These are phyloP conservation scores for Endotricha flammealis DNA, from an alignment of 2,888 invertebrate species.

Conservation along the genomic window DNA sequence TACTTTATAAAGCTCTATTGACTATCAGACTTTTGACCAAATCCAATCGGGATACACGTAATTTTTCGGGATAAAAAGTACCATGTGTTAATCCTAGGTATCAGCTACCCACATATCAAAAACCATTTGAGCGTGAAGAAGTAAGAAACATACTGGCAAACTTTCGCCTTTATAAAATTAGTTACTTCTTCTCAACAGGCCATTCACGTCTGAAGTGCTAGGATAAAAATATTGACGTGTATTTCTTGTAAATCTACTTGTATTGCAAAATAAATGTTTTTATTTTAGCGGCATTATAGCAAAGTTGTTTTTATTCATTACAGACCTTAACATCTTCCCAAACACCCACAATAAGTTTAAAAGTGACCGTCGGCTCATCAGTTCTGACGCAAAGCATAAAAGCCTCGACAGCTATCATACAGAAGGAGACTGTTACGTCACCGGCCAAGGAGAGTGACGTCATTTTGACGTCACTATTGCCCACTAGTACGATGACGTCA, in stretches of 20 bases:
- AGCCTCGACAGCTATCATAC: conserved; percentile 23
- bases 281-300: neutral
- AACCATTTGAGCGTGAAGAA: no score
- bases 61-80: no score
- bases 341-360: conserved; percentile 36
- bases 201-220: no score
- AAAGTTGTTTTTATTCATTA: conserved; percentile 16
- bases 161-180: no score
- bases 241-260: no score
- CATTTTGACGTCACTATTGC: conserved; percentile 9
- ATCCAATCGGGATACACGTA: no score
- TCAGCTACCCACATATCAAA: no score
- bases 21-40: no score
- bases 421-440: conserved; percentile 12
- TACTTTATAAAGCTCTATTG: no score
- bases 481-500: conserved; percentile 6
- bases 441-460: neutral
- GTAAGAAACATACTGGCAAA: no score
- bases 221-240: neutral
- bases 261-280: no score
- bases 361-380: conserved; percentile 48
- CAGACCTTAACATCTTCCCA: conserved; percentile 25
- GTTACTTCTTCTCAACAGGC: neutral
- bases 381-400: conserved; percentile 46
- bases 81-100: no score